Evolutionary conservation across 2,113 vertebrate genomes (phyloP).

Genomic region (Anser cygnoides): DNA sequence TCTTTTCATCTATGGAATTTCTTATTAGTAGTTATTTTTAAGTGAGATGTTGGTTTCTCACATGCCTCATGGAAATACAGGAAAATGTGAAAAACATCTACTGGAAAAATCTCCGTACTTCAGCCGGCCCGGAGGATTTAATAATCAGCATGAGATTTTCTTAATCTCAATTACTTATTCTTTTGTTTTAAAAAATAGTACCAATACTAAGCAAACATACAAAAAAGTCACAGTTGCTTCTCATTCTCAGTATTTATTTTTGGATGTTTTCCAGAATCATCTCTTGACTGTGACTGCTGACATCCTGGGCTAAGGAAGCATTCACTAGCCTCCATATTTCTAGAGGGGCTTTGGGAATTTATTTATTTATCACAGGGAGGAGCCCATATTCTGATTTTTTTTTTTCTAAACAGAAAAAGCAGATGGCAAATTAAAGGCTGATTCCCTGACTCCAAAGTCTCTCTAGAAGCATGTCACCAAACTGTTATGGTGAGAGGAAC

Average conservation of each 20-base stretch:
- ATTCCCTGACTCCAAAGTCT: neutral
- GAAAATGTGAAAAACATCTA: slow-evolving; percentile 45
- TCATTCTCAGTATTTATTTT: slow-evolving; percentile 51
- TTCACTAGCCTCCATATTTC: neutral
- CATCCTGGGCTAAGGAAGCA: neutral
- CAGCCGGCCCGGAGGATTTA: slow-evolving; percentile 42
- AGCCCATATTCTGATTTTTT: neutral
- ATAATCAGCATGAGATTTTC: slow-evolving; percentile 56
- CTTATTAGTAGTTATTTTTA: slow-evolving; percentile 52
- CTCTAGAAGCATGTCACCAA: slow-evolving; percentile 51
- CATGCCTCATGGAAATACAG: slow-evolving; percentile 28
- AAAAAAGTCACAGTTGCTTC: neutral
- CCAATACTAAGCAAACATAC: slow-evolving; percentile 42
- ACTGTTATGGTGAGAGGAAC: neutral
- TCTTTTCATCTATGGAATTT: slow-evolving; percentile 1
- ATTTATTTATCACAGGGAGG: neutral
- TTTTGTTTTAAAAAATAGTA: slow-evolving; percentile 13
- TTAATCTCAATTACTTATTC: neutral
- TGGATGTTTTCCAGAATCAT: slow-evolving; percentile 5
- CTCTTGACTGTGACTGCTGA: neutral
- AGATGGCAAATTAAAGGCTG: slow-evolving; percentile 22
- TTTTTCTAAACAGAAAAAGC: neutral
- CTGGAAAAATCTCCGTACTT: slow-evolving; percentile 46
- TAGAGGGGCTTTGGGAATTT: neutral
- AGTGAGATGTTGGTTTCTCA: slow-evolving; percentile 15